Evolutionary conservation across 2,113 vertebrate species (phyloP), one percentile per base, ranked within the genome.

Genomic region (Hyaena hyaena): DNA sequence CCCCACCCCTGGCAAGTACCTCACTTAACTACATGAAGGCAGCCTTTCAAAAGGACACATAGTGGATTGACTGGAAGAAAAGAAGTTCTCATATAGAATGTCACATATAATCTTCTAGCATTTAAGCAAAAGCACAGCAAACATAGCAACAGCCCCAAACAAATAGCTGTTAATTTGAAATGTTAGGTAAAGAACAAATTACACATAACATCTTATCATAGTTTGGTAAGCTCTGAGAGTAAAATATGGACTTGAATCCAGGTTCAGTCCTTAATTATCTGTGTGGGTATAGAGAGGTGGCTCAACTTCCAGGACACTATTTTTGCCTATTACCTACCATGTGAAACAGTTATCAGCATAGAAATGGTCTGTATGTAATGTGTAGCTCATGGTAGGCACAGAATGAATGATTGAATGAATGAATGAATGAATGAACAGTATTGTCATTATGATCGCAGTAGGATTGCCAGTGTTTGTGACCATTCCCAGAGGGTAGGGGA

Each of bases 121-220:
- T 82, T 92, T 69, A 45, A 77, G 16, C 16, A 73, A 48, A 43
- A 69, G 69, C 43, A 85, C 15, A 61, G 33, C n/a, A 82, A 83
- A 85, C 39, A 53, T 9, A 39, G 16, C 53, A 92, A 86, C 3
- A 61, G 2, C 15, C 35, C 2, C 74, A 39, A 23, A 73, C 0
- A 55, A 94, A 69, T 65, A 87, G 79, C 71, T 88, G 33, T 71
- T 91, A 31, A 91, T 58, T 69, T 92, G 84, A 58, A 61, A 93
- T 73, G 24, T 45, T 35, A 81, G 11, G 10, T 90, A 39, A 97
- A 81, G n/a, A 87, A 58, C 16, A 92, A 55, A 92, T 88, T 28
- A 84, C 7, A 71, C 17, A 73, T 43, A 95, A 71, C 28, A 81
- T 73, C 31, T 61, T 33, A 33, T n/a, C 14, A 39, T 15, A 55